These are phyloP conservation scores for Podotricha telesiphe DNA, from an alignment of 2,888 invertebrate genomes.

Conservation along the genomic window DNA sequence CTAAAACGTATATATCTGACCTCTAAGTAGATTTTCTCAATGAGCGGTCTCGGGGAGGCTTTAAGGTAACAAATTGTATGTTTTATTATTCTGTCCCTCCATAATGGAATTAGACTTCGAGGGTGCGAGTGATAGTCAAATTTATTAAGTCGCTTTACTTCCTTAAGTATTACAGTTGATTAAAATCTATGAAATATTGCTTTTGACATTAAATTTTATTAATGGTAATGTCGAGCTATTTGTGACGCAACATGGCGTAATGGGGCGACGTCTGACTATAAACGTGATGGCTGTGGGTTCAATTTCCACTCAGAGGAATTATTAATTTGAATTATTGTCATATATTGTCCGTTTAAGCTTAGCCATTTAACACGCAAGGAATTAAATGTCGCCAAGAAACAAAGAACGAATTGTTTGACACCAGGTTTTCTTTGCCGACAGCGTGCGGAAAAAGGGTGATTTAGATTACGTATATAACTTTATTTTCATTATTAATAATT, in stretches of 20 bases:
- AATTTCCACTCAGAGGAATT: too few species aligned
- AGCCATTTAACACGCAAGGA: too few species aligned
- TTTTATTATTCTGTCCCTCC: constrained; percentile 73
- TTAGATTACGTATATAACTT: too few species aligned
- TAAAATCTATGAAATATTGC: constrained; percentile 11
- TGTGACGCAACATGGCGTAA: neutral
- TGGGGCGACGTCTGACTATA: too few species aligned
- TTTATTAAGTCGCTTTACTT: constrained; percentile 33
- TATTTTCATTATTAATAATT: too few species aligned
- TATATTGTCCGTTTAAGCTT: too few species aligned
- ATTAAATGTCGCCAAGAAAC: too few species aligned
- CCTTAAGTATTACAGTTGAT: constrained; percentile 22
- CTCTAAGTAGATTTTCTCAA: constrained; percentile 39
- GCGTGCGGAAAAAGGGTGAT: too few species aligned
- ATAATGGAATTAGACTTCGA: constrained; percentile 63
- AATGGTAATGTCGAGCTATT: neutral
- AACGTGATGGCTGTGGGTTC: too few species aligned
- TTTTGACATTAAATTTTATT: neutral
- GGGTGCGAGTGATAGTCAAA: constrained; percentile 30
- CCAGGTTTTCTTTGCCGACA: too few species aligned
- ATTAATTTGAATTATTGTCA: too few species aligned
- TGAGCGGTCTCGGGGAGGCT: constrained; percentile 56
- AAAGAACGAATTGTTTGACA: too few species aligned
- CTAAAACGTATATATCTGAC: constrained; percentile 25
- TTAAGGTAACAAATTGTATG: constrained; percentile 71